phyloP scores from a whole-genome alignment of 2,888 invertebrate genomes.

The Lycophotia porphyrea region DNA sequence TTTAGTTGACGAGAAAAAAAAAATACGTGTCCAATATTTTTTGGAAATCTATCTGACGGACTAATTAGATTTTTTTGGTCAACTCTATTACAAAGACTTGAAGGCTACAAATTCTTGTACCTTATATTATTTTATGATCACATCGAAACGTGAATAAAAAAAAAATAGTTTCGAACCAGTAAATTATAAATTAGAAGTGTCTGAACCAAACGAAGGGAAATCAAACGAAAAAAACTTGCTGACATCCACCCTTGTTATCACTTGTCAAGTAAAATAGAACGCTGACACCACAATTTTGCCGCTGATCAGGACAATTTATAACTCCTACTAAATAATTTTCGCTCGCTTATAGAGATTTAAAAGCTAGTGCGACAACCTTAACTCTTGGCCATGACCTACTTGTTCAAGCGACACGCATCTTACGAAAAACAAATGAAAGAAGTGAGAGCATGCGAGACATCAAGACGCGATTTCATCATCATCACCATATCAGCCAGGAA shows the following conservation, averaged over 20 bases:
- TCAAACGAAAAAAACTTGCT: neutral
- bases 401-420: neutral
- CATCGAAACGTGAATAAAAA: neutral
- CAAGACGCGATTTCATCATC: too few relatives aligned
- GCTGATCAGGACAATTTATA: constrained; percentile 52
- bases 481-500: too few relatives aligned
- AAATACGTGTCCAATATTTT: too few relatives aligned
- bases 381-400: neutral
- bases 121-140: neutral
- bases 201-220: constrained; percentile 1
- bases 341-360: constrained; percentile 64
- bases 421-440: neutral
- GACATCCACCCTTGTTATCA: neutral
- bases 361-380: constrained; percentile 46
- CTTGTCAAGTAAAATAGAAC: constrained; percentile 23
- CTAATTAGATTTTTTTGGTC: too few relatives aligned
- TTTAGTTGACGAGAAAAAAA: too few relatives aligned
- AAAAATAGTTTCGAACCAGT: too few relatives aligned
- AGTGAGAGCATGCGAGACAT: neutral
- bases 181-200: neutral
- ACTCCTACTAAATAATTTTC: constrained; percentile 59
- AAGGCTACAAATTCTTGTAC: neutral
- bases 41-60: too few relatives aligned
- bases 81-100: neutral
- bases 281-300: constrained; percentile 20